These are phyloP conservation scores for Australoheros facetus DNA, from an alignment of 2,797 vertebrate species.

Conservation along the genomic window DNA sequence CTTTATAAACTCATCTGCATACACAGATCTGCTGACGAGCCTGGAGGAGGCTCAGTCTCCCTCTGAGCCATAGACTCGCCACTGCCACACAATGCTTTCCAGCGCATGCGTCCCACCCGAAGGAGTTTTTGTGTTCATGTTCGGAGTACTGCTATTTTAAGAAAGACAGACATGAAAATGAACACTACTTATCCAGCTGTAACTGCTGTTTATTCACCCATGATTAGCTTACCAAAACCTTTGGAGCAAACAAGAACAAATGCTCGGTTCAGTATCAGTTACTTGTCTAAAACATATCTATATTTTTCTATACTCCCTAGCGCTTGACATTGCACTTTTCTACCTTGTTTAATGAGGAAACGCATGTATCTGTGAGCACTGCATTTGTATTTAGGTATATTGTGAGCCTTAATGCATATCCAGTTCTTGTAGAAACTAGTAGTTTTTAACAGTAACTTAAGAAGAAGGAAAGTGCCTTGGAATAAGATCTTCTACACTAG, in stretches of 20 bases:
- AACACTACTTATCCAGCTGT: conserved; percentile 65
- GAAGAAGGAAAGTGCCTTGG: conserved; percentile 81
- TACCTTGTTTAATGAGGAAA: conserved; percentile 74
- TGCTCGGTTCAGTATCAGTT: conserved; percentile 51
- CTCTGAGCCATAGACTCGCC: conserved; percentile 63
- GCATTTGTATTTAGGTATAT: conserved; percentile 76
- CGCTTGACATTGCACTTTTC: conserved; percentile 81
- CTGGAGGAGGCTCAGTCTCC: conserved; percentile 73
- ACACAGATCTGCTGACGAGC: conserved; percentile 87
- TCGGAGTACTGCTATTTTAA: conserved; percentile 63
- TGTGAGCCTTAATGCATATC: conserved; percentile 75
- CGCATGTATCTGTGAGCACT: conserved; percentile 77
- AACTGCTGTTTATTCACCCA: conserved; percentile 68
- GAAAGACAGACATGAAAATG: conserved; percentile 63
- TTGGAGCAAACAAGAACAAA: conserved; percentile 69
- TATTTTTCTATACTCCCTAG: conserved; percentile 81
- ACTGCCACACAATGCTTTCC: conserved; percentile 54
- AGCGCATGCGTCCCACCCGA: conserved; percentile 64
- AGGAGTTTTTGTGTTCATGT: conserved; percentile 50
- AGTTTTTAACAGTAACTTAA: conserved; percentile 63
- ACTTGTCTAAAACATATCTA: conserved; percentile 71
- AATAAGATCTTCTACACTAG: conserved; percentile 75
- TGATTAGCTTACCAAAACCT: conserved; percentile 66
- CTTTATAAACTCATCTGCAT: conserved; percentile 91
- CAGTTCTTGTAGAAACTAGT: conserved; percentile 70